These are phyloP conservation scores for Bicyclus anynana DNA, from an alignment of 1,140 invertebrate species.

Conservation along the genomic window DNA sequence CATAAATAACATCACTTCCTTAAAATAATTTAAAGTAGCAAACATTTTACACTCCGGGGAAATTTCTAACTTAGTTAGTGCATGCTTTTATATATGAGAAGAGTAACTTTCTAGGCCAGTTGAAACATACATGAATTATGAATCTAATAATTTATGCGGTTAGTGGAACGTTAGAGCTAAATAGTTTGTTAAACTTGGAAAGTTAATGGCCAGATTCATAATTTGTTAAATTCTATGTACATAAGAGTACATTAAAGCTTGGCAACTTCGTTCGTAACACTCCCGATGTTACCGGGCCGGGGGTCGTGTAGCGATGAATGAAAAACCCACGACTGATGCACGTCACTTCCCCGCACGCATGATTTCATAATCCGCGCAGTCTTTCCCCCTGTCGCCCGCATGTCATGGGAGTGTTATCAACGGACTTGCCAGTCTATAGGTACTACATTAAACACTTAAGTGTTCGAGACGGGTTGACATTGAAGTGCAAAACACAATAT, in stretches of 20 bases:
- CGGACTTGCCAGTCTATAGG: no score
- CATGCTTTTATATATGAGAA: background rate
- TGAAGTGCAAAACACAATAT: no score
- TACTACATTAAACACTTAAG: no score
- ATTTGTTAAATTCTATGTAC: background rate
- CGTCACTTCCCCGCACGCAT: no score
- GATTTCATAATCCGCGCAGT: no score
- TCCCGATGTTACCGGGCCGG: no score
- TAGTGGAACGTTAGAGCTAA: background rate
- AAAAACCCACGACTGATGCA: no score
- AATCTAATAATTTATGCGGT: background rate
- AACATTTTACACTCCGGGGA: background rate
- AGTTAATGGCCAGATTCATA: background rate
- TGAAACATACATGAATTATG: background rate
- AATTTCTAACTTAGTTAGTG: conserved; percentile 1
- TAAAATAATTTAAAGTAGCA: conserved; percentile 2
- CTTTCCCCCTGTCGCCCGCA: no score
- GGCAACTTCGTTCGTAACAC: no score
- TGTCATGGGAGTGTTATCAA: no score
- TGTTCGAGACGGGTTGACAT: no score
- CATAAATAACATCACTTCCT: background rate
- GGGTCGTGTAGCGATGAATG: no score
- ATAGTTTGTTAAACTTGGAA: background rate
- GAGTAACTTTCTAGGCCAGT: background rate
- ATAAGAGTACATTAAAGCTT: background rate